These are phyloP conservation scores for Paedocypris micromegethes DNA, from an alignment of 2,797 vertebrate genomes.

Conservation along the genomic window DNA sequence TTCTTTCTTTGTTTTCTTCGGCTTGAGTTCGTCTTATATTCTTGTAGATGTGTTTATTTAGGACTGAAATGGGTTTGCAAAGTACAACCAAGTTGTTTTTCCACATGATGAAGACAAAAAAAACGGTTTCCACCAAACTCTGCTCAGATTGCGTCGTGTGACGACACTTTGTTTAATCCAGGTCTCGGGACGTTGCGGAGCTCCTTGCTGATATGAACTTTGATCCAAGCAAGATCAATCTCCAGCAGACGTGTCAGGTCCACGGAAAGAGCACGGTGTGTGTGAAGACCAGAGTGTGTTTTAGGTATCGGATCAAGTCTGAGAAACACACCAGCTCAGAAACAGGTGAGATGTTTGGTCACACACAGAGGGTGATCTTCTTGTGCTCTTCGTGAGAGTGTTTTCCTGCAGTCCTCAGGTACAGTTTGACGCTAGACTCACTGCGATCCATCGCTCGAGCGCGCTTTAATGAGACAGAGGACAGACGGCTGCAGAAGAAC, in stretches of 20 bases:
- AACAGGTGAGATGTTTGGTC: constrained; percentile 7
- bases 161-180: constrained; percentile 44
- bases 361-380: too few relatives aligned
- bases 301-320: constrained; percentile 78
- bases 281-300: constrained; percentile 77
- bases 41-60: constrained; percentile 4
- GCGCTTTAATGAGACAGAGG: constrained; percentile 68
- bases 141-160: background rate
- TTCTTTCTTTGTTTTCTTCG: constrained; percentile 3
- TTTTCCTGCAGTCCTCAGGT: constrained; percentile 65
- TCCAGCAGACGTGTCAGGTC: constrained; percentile 81
- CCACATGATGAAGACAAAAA: background rate
- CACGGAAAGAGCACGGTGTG: constrained; percentile 73
- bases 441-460: constrained; percentile 80
- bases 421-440: constrained; percentile 79
- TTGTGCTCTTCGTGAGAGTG: background rate
- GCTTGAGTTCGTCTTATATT: constrained; percentile 3
- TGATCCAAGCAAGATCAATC: constrained; percentile 79
- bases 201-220: constrained; percentile 82
- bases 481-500: constrained; percentile 70
- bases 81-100: constrained; percentile 24
- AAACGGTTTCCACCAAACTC: background rate
- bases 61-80: constrained; percentile 10
- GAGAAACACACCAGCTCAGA: constrained; percentile 52
- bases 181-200: constrained; percentile 93